Percentiles rank a stretch among this genome's conserved stretches.
phyloP scores from a whole-genome alignment of 2,113 vertebrate genomes.

The Psittacus erithacus region DNA sequence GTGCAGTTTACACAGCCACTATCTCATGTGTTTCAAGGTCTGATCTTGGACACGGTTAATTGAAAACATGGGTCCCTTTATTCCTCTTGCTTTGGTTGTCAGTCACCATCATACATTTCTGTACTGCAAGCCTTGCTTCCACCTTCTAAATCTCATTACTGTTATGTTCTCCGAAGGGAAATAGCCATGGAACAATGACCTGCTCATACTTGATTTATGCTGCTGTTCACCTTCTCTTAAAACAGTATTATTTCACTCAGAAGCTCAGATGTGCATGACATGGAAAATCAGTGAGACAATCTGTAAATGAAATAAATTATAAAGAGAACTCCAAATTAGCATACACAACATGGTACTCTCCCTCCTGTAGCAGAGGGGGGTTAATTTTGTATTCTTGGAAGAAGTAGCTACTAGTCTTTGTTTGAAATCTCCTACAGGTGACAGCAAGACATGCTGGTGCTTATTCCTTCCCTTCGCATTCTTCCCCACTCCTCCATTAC shows the following conservation, averaged over 20 bases:
- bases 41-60: background rate
- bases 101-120: background rate
- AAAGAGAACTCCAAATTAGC: background rate
- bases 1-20: background rate
- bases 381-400: background rate
- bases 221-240: constrained; percentile 16
- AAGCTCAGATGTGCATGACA: background rate
- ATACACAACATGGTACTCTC: background rate
- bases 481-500: background rate
- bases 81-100: background rate
- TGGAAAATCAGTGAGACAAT: background rate
- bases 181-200: background rate
- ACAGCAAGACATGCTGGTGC: background rate
- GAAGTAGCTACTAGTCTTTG: background rate
- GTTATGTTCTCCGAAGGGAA: background rate
- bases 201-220: background rate
- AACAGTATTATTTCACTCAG: constrained; percentile 5
- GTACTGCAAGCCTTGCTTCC: background rate
- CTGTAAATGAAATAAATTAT: constrained; percentile 16
- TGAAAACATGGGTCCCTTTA: background rate
- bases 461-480: background rate
- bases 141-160: constrained; percentile 1
- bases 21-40: background rate
- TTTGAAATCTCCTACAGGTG: background rate
- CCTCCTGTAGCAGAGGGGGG: background rate